Conservation (phyloP, 1,140 invertebrate genomes). For the Drosophila pachea region DNA sequence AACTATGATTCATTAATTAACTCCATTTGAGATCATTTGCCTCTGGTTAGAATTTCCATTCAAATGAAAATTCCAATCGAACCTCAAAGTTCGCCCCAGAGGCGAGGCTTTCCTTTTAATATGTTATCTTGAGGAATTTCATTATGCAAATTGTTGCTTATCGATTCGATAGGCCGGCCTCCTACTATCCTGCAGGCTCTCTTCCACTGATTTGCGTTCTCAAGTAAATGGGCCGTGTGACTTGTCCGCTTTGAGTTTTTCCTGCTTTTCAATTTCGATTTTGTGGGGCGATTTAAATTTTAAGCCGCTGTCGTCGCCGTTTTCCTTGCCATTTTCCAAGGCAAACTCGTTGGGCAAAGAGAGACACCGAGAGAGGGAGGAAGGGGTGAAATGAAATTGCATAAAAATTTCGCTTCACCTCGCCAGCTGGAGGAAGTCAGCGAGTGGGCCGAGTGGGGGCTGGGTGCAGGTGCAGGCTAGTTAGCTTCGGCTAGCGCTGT, state of each 20-base stretch:
- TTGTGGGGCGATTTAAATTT: conserved; percentile 54
- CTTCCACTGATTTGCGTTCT: not conserved
- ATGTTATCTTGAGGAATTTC: conserved; percentile 8
- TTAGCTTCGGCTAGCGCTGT: conserved; percentile 25
- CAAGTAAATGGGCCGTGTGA: not conserved
- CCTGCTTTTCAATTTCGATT: conserved; percentile 58
- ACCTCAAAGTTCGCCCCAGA: not conserved
- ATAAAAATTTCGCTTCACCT: conserved; percentile 35
- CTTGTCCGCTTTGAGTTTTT: conserved; percentile 7
- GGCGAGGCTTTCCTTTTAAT: not conserved
- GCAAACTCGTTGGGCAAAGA: conserved; percentile 13
- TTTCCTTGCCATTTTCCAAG: conserved; percentile 45
- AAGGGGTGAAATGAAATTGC: conserved; percentile 21
- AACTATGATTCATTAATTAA: no score
- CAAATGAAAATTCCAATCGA: not conserved
- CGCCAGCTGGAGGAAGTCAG: not conserved
- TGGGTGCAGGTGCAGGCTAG: conserved; percentile 6
- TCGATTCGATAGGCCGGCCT: conserved; percentile 21
- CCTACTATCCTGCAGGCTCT: not conserved
- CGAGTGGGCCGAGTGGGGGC: not conserved
- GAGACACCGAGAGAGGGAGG: no score
- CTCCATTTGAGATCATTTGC: no score
- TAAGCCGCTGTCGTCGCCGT: conserved; percentile 36
- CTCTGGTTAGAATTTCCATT: not conserved
- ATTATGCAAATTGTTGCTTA: conserved; percentile 53